Evolutionary conservation across 2,113 vertebrate genomes (phyloP).

Genomic region (Laticauda colubrina): DNA sequence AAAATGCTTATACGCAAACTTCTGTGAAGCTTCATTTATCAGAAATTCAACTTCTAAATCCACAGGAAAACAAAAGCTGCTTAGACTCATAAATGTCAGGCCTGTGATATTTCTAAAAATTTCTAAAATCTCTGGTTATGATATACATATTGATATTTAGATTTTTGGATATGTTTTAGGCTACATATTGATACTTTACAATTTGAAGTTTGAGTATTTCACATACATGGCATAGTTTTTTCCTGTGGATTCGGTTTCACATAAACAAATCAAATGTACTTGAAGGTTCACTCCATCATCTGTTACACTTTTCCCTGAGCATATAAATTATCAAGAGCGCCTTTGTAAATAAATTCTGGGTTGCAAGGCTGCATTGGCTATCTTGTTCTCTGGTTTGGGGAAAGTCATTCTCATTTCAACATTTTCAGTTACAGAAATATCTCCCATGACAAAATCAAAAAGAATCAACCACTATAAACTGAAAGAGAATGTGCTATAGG

Average conservation of each 20-base stretch:
- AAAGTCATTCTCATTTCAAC: background rate
- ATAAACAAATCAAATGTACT: constrained; percentile 8
- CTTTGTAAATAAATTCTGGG: background rate
- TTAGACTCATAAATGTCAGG: constrained; percentile 47
- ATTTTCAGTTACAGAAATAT: background rate
- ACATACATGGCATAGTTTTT: constrained; percentile 12
- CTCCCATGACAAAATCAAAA: background rate
- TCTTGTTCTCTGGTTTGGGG: background rate
- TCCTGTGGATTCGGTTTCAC: background rate
- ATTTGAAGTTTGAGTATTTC: background rate
- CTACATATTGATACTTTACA: constrained; percentile 1
- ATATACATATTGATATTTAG: background rate
- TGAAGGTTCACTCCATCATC: background rate
- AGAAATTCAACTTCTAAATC: constrained; percentile 46
- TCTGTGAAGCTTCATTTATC: constrained; percentile 30
- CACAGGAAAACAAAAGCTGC: constrained; percentile 39
- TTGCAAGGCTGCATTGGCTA: background rate
- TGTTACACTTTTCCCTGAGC: background rate
- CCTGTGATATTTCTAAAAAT: background rate
- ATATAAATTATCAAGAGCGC: background rate
- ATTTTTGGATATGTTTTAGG: constrained; percentile 8
- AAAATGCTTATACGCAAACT: constrained; percentile 18
- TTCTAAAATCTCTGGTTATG: background rate
- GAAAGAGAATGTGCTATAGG: background rate
- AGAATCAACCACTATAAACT: background rate